Evolutionary conservation across 1,140 invertebrate genomes (phyloP).

Genomic region (Trichonephila inaurata): DNA sequence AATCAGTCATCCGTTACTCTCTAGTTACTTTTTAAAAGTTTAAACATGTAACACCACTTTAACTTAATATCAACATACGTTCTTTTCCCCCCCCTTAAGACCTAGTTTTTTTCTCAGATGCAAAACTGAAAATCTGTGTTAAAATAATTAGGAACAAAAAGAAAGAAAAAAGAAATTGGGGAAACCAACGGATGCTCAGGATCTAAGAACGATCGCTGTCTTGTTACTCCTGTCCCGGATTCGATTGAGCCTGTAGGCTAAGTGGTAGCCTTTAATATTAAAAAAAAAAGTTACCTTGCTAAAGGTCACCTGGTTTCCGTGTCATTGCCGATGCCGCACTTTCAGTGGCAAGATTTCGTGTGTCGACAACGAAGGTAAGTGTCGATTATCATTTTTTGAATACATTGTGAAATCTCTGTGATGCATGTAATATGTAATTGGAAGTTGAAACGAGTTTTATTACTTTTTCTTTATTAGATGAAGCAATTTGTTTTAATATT

Average conservation of each 20-base stretch:
- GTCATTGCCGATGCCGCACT: slow-evolving; percentile 34
- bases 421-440: no score
- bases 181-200: background rate
- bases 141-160: background rate
- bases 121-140: background rate
- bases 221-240: slow-evolving; percentile 42
- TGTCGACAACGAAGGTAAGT: background rate
- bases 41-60: background rate
- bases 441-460: no score
- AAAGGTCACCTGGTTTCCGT: slow-evolving; percentile 51
- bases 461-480: no score
- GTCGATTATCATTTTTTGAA: background rate
- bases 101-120: background rate
- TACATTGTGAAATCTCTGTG: no score
- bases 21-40: no score
- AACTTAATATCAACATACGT: background rate
- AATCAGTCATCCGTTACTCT: no score
- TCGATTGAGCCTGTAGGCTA: background rate
- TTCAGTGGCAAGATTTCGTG: background rate
- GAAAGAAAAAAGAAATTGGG: background rate
- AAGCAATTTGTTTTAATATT: no score
- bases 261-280: background rate
- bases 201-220: background rate
- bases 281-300: background rate
- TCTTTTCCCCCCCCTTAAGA: background rate